Base-by-base conservation (phyloP, 2,888 invertebrate genomes). In the Andrena minutula region DNA sequence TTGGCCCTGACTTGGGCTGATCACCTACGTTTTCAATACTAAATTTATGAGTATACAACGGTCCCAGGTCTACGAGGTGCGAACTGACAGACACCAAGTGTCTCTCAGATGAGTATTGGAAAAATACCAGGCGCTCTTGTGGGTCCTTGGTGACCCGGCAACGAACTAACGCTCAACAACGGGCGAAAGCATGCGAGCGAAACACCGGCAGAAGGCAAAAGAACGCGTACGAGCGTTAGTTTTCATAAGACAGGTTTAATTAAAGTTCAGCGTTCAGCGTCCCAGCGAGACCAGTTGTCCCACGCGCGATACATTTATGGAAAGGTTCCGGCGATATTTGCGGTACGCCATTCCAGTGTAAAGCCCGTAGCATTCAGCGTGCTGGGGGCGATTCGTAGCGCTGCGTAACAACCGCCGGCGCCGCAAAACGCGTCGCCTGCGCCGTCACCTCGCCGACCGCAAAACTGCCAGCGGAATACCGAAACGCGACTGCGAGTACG, bases 361-460 rank as follows among this genome's bases (percentile, higher is more conserved):
- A 87, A 81, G 83, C 76, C 70, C 79, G 63, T 75, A 79, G 86
- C 79, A 79, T 86, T 83, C 32, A 71, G 41, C 77, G 32, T 12
- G 66, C 35, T 23, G n/a, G 60, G 12, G 51, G 61, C 73, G 86
- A 88, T 84, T 89, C 83, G 87, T 82, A 88, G 74, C 83, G 77
- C 81, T 86, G 85, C 83, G 88, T 77, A 85, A 88, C 88, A 79
- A 90, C 87, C 89, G 79, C 85, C 76, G 65, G 84, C 77, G 84
- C 89, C 90, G 88, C 89, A 89, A 90, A 89, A 89, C 86, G 88
- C 88, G 79, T 86, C 83, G 71, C 58, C 76, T 82, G 81, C 87
- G 86, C 79, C 86, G 83, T 82, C 85, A 84, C 89, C 87, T 86
- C 77, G 75, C 23, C 85, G 85, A 90, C 90, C 89, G 85, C 90